phyloP scores from a whole-genome alignment of 2,888 invertebrate species.

The Folsomia candida region DNA sequence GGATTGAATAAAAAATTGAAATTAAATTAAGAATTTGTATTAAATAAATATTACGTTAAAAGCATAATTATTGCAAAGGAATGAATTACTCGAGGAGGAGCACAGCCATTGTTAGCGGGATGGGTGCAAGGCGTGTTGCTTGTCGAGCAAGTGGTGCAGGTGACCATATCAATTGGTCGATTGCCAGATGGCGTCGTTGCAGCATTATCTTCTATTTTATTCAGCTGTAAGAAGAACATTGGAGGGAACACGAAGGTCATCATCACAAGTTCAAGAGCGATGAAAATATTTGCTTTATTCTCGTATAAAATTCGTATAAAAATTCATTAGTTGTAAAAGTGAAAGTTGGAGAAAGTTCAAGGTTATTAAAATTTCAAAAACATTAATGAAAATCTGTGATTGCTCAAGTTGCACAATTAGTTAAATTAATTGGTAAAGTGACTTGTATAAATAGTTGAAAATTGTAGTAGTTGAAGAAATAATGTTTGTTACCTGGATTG shows the following conservation, averaged over 20 bases:
- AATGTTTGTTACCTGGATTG: constrained; percentile 2
- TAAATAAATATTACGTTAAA: too few relatives aligned
- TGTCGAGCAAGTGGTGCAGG: constrained; percentile 70
- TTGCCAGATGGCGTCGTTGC: constrained; percentile 42
- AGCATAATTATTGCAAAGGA: too few relatives aligned
- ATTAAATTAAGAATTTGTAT: too few relatives aligned
- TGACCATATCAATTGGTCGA: constrained; percentile 73
- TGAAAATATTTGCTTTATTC: too few relatives aligned
- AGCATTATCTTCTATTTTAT: constrained; percentile 48
- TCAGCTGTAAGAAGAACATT: constrained; percentile 37
- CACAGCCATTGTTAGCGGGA: constrained; percentile 81
- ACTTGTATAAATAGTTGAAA: too few relatives aligned
- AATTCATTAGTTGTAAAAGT: neutral
- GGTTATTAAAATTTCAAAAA: neutral
- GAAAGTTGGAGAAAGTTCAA: neutral
- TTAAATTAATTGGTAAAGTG: too few relatives aligned
- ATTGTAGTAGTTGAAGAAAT: too few relatives aligned
- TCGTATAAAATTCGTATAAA: constrained; percentile 3
- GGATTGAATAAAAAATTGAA: too few relatives aligned
- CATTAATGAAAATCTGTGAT: neutral
- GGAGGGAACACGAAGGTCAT: too few relatives aligned
- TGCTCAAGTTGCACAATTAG: neutral
- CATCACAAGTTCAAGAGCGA: too few relatives aligned
- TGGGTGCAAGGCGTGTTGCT: constrained; percentile 80
- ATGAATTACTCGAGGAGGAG: constrained; percentile 44